Evolutionary conservation across 1,140 invertebrate species (phyloP).

Genomic region (Hylaeus anthracinus): DNA sequence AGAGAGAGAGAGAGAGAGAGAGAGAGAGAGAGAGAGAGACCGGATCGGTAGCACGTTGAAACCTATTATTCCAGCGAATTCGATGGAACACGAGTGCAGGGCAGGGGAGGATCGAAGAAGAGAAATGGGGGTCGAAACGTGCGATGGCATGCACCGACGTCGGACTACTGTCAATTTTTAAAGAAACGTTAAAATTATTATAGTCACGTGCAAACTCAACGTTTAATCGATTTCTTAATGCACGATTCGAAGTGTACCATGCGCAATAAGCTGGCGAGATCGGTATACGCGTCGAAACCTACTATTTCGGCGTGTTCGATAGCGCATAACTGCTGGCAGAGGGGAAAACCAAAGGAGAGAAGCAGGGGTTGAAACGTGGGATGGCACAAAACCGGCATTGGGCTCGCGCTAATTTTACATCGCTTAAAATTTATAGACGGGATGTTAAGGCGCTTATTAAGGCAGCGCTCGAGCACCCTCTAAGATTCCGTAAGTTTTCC

Average conservation of each 20-base stretch:
- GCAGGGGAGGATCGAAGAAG: too few relatives aligned
- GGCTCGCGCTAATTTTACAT: constrained; percentile 69
- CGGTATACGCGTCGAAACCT: constrained; percentile 51
- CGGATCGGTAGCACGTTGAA: not conserved
- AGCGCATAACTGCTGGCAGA: constrained; percentile 10
- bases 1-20: too few relatives aligned
- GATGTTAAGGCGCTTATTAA: constrained; percentile 73
- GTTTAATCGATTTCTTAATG: too few relatives aligned
- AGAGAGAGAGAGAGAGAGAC: too few relatives aligned
- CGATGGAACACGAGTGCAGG: too few relatives aligned
- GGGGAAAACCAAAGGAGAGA: not conserved
- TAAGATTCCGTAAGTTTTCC: constrained; percentile 52
- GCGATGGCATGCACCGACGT: too few relatives aligned
- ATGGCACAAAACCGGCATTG: not conserved
- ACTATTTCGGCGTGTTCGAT: constrained; percentile 56
- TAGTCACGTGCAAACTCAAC: too few relatives aligned
- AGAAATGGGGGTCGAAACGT: too few relatives aligned
- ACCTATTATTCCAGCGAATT: too few relatives aligned
- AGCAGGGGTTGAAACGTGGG: constrained; percentile 1
- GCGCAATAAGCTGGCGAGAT: not conserved
- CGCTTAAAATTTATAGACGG: constrained; percentile 71
- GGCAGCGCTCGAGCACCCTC: constrained; percentile 45
- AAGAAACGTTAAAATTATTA: too few relatives aligned
- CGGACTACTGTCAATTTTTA: too few relatives aligned
- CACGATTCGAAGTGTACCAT: too few relatives aligned